Evolutionary conservation across 2,113 vertebrate species (phyloP), one percentile per base, ranked within the genome.

Genomic region (Seriola quinqueradiata): DNA sequence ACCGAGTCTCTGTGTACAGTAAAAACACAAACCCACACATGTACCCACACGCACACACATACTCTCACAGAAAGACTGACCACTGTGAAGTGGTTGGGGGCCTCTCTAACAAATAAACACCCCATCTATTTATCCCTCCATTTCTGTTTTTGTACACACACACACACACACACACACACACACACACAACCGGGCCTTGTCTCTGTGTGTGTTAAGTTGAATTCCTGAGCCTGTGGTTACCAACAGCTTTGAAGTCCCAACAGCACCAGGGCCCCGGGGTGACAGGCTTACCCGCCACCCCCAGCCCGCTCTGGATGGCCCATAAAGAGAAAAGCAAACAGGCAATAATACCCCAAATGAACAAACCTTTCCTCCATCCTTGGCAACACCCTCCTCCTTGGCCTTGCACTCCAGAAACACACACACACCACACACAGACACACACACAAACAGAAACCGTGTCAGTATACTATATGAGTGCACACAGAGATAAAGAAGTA

Each of bases 191-290:
- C 10, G 8, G 40, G 40, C 40, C 40, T 42, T 42, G 40, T 42
- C 19, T 75, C 23, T 46, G 68, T 81, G 59, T 75, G 78, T 77
- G 87, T 90, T 89, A 70, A 74, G 82, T 87, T 93, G 78, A 89
- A 95, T 96, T 95, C 94, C 90, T 93, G 78, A 87, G 87, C 84
- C 90, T 93, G 90, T 93, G 92, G 95, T 94, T 94, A 94, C 93
- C 89, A 92, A 71, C 85, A 84, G 88, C 94, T 95, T 95, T 95
- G 93, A 95, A 93, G 93, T 94, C 82, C 81, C 75, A 92, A 75
- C 87, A 91, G 83, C 73, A 89, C 81, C 77, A 82, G 82, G 87
- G 82, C 84, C 81, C 82, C 21, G 68, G 83, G 90, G 87, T 84
- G 90, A 90, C 87, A 87, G 83, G 85, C 84, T 88, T 82, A 92